Conservation (phyloP, 2,888 invertebrate species). For the Parnassius mnemosyne region DNA sequence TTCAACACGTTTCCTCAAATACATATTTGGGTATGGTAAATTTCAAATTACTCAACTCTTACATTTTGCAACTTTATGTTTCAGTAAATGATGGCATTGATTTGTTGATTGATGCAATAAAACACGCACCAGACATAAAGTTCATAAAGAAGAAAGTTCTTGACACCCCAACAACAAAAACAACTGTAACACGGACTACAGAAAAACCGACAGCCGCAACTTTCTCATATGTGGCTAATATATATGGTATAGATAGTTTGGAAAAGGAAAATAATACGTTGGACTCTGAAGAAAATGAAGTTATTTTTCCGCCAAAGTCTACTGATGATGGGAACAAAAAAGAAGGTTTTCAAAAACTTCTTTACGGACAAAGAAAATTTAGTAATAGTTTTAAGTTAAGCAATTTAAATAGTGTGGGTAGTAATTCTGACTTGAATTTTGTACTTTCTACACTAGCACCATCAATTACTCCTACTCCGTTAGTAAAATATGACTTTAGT, state of each 20-base stretch:
- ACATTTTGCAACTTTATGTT: constrained; percentile 31
- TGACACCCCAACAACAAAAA: constrained; percentile 13
- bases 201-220: constrained; percentile 10
- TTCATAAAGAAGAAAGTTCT: constrained; percentile 45
- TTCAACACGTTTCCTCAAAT: too few species aligned
- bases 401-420: constrained; percentile 13
- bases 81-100: constrained; percentile 65
- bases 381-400: constrained; percentile 9
- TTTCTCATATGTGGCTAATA: constrained; percentile 26
- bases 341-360: constrained; percentile 29
- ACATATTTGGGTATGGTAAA: too few species aligned
- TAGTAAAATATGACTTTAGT: constrained; percentile 19
- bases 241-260: constrained; percentile 23
- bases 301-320: constrained; percentile 18
- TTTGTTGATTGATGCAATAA: constrained; percentile 62
- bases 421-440: constrained; percentile 6
- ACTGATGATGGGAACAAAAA: constrained; percentile 30
- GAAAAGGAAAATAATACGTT: constrained; percentile 28
- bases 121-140: constrained; percentile 63
- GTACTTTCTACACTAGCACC: constrained; percentile 1
- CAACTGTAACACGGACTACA: constrained; percentile 14
- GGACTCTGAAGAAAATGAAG: constrained; percentile 19
- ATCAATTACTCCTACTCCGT: constrained; percentile 14
- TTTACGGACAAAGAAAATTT: constrained; percentile 16
- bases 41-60: too few species aligned